A percentile compares a stretch with the other conserved stretches of the same genome.
Evolutionary conservation across 2,113 vertebrate species (phyloP).

Genomic region (Muntiacus muntjak): DNA sequence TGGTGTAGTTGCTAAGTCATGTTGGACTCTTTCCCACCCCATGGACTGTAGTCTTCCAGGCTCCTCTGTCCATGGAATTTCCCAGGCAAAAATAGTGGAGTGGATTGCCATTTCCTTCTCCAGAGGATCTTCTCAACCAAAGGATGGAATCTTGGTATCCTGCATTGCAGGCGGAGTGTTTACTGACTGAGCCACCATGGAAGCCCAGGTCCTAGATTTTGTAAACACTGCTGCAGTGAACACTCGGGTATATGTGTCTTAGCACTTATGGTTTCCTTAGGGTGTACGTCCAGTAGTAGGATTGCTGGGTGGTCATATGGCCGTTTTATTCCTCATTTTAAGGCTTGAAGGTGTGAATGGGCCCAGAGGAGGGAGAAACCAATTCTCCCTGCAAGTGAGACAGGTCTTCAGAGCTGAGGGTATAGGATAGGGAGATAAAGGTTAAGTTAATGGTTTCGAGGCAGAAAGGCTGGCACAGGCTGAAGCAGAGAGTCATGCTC

Average conservation of each 20-base stretch:
- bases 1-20: neutral
- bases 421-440: no score
- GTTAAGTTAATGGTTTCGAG: neutral
- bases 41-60: neutral
- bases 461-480: accelerated
- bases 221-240: neutral
- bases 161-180: neutral
- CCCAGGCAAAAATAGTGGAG: neutral
- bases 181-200: neutral
- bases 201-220: neutral
- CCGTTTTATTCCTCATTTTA: neutral
- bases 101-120: neutral
- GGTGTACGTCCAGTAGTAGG: neutral
- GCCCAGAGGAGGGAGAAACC: neutral
- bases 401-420: neutral
- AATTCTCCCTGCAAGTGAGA: neutral
- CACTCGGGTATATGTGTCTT: neutral
- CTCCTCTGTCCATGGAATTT: neutral
- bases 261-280: neutral
- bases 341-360: neutral
- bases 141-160: neutral
- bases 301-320: neutral
- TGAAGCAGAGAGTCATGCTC: neutral
- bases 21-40: neutral
- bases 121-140: neutral